These are phyloP conservation scores for Myotis myotis DNA, from an alignment of 2,797 vertebrate species.

Conservation along the genomic window DNA sequence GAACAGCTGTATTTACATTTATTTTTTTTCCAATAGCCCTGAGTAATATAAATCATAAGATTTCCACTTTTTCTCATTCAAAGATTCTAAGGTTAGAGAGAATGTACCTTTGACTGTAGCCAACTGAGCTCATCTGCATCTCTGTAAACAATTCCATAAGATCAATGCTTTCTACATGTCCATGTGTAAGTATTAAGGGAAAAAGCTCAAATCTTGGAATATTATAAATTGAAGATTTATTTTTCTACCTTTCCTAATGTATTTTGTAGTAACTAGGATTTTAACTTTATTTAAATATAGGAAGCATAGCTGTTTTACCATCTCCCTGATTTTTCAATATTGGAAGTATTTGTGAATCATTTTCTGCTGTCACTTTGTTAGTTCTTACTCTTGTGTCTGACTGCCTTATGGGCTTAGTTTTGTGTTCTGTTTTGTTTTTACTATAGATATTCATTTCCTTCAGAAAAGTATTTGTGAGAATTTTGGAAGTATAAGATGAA, in stretches of 20 bases:
- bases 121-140: neutral
- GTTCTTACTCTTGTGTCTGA: neutral
- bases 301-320: neutral
- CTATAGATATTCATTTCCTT: neutral
- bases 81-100: neutral
- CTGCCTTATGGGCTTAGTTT: neutral
- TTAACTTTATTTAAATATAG: neutral
- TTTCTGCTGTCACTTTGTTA: neutral
- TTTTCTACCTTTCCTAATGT: neutral
- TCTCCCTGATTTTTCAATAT: neutral
- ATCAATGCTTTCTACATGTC: neutral
- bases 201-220: neutral
- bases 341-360: neutral
- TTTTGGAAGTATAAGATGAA: neutral
- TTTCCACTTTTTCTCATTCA: neutral
- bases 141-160: constrained; percentile 20
- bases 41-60: neutral
- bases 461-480: constrained; percentile 1
- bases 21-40: constrained; percentile 17
- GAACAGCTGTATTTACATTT: neutral
- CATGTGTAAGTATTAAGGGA: neutral
- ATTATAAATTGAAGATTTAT: neutral
- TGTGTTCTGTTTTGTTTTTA: neutral
- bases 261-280: neutral
- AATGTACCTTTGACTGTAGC: neutral